These are phyloP conservation scores for Liparis tanakae DNA, from an alignment of 2,797 vertebrate genomes.

Conservation along the genomic window DNA sequence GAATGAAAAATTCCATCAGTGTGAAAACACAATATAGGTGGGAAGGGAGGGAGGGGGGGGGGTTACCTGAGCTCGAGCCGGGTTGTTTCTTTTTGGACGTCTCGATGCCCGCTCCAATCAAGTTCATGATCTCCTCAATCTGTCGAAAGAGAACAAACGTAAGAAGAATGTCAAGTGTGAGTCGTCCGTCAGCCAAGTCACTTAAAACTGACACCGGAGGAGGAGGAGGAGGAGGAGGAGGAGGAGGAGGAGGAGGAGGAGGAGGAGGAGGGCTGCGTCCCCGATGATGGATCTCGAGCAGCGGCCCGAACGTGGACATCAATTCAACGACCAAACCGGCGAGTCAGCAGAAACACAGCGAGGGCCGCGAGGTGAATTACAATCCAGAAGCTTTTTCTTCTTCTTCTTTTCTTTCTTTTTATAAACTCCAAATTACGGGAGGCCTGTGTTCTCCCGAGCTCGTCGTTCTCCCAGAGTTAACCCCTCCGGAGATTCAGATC, in stretches of 20 bases:
- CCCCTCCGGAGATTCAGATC: slow-evolving; percentile 34
- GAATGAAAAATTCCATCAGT: slow-evolving; percentile 1
- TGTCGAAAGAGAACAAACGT: slow-evolving; percentile 68
- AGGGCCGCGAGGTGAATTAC: slow-evolving; percentile 51
- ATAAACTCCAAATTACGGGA: slow-evolving; percentile 39
- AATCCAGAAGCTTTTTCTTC: slow-evolving; percentile 27
- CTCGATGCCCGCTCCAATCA: slow-evolving; percentile 96
- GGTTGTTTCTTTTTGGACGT: slow-evolving; percentile 90
- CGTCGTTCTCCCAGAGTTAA: slow-evolving; percentile 14
- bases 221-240: neutral
- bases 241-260: too few species aligned
- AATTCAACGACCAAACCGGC: slow-evolving; percentile 57
- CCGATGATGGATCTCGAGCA: slow-evolving; percentile 70
- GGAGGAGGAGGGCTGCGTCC: too few species aligned
- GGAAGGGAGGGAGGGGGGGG: neutral
- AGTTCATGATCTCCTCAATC: slow-evolving; percentile 99
- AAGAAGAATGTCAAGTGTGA: slow-evolving; percentile 3
- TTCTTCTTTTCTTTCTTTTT: too few species aligned
- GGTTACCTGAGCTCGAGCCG: slow-evolving; percentile 86
- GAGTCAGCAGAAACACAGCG: slow-evolving; percentile 61
- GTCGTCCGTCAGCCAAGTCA: slow-evolving; percentile 13
- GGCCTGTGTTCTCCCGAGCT: slow-evolving; percentile 11
- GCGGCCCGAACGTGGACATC: slow-evolving; percentile 51
- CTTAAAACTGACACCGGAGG: slow-evolving; percentile 29
- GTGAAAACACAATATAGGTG: neutral